Percentiles rank a stretch among this genome's conserved stretches.
Evolutionary conservation across 2,888 invertebrate species (phyloP).

Genomic region (Eucera pruinosa): DNA sequence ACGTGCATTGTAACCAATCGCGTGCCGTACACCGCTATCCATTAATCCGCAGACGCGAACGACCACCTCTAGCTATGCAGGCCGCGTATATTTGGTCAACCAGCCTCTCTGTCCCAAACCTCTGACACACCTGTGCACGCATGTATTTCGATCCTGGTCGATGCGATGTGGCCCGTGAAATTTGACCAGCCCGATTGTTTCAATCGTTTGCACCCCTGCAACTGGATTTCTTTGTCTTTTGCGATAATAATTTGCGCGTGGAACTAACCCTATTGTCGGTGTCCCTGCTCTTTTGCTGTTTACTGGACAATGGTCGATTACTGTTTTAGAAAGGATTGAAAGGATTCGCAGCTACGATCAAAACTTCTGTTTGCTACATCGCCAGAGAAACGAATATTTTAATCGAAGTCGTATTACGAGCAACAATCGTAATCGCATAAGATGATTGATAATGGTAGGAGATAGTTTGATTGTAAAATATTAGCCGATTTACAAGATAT

Average conservation of each 20-base stretch:
- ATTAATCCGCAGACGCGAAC: conserved; percentile 57
- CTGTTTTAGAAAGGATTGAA: no score
- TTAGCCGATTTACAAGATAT: no score
- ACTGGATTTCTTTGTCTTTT: conserved; percentile 16
- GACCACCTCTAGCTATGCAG: conserved; percentile 4
- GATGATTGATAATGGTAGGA: no score
- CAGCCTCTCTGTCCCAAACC: conserved; percentile 26
- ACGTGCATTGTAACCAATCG: conserved; percentile 68
- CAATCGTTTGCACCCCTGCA: not conserved
- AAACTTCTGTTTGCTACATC: no score
- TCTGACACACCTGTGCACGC: conserved; percentile 60
- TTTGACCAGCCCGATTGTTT: conserved; percentile 41
- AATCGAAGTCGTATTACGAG: no score
- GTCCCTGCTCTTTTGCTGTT: no score
- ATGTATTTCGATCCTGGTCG: conserved; percentile 54
- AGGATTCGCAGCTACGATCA: no score
- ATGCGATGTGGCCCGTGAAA: conserved; percentile 32
- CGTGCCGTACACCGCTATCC: conserved; percentile 55
- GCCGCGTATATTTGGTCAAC: conserved; percentile 37
- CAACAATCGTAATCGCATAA: no score
- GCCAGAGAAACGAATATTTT: no score
- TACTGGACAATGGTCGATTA: no score
- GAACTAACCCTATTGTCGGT: no score
- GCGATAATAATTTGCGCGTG: not conserved
- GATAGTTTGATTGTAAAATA: no score